Percentiles rank a stretch among this genome's conserved stretches.
These are phyloP conservation scores for Distichodus sexfasciatus DNA, from an alignment of 2,797 vertebrate species.

Conservation along the genomic window DNA sequence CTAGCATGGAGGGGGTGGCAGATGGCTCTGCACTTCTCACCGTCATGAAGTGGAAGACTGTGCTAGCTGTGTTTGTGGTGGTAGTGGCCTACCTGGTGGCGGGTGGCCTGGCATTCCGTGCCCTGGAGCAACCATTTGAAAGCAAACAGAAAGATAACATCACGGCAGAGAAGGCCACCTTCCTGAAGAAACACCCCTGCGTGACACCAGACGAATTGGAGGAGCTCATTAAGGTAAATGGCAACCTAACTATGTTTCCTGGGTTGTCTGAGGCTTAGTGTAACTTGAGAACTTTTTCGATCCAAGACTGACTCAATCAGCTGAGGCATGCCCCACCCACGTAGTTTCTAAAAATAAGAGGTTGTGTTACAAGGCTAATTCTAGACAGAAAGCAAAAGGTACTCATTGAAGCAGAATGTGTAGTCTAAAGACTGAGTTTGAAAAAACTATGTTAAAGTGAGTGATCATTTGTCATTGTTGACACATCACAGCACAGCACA, in stretches of 20 bases:
- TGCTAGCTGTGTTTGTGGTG: slow-evolving; percentile 90
- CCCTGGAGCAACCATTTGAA: slow-evolving; percentile 91
- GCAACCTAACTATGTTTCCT: slow-evolving; percentile 16
- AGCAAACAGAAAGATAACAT: slow-evolving; percentile 89
- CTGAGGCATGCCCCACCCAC: slow-evolving; percentile 41
- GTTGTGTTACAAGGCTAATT: no score
- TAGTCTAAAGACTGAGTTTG: no score
- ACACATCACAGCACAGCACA: no score
- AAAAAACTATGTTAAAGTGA: no score
- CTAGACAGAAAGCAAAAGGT: no score
- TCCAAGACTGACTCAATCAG: slow-evolving; percentile 45
- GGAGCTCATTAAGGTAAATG: slow-evolving; percentile 85
- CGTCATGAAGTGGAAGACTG: slow-evolving; percentile 97
- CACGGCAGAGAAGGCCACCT: slow-evolving; percentile 86
- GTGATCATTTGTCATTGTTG: no score
- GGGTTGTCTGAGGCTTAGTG: slow-evolving; percentile 51
- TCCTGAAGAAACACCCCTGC: slow-evolving; percentile 85
- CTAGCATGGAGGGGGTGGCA: slow-evolving; percentile 80
- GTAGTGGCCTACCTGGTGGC: slow-evolving; percentile 90
- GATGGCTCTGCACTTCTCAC: slow-evolving; percentile 80
- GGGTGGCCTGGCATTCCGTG: slow-evolving; percentile 87
- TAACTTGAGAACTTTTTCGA: slow-evolving; percentile 59
- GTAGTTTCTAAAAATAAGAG: no score
- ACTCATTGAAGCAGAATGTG: no score
- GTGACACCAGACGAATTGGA: slow-evolving; percentile 86